Conservation (phyloP, 2,113 vertebrate species). For the Bufo bufo region DNA sequence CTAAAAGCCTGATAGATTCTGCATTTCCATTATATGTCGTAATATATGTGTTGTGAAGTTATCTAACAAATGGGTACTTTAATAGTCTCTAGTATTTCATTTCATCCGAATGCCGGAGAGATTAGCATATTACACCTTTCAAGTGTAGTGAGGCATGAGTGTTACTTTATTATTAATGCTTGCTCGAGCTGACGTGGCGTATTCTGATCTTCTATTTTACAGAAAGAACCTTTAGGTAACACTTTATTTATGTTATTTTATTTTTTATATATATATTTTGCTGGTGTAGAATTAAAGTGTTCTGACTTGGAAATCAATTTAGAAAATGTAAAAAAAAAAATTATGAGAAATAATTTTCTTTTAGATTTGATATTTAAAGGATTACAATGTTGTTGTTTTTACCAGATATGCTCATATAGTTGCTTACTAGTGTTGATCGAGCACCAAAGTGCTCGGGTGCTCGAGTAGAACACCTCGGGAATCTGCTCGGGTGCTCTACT, state of each 20-base stretch:
- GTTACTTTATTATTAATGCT: constrained; percentile 47
- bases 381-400: too few species aligned
- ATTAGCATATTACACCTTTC: constrained; percentile 49
- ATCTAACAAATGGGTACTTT: constrained; percentile 50
- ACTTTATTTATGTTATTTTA: not conserved
- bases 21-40: constrained; percentile 17
- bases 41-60: constrained; percentile 34
- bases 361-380: not conserved
- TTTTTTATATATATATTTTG: not conserved
- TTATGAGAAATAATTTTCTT: not conserved
- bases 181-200: constrained; percentile 32
- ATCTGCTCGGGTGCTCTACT: too few species aligned
- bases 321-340: not conserved
- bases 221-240: constrained; percentile 1
- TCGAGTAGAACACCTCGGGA: too few species aligned
- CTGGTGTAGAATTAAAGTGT: not conserved
- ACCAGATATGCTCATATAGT: too few species aligned
- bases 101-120: constrained; percentile 38
- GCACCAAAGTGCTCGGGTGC: too few species aligned
- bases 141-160: constrained; percentile 42
- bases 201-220: constrained; percentile 21
- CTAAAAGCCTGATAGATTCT: constrained; percentile 7
- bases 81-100: constrained; percentile 38
- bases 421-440: too few species aligned
- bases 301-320: not conserved